A percentile compares a stretch with the other conserved stretches of the same genome.
phyloP scores from a whole-genome alignment of 2,797 vertebrate genomes.

The Cossypha dichroa region DNA sequence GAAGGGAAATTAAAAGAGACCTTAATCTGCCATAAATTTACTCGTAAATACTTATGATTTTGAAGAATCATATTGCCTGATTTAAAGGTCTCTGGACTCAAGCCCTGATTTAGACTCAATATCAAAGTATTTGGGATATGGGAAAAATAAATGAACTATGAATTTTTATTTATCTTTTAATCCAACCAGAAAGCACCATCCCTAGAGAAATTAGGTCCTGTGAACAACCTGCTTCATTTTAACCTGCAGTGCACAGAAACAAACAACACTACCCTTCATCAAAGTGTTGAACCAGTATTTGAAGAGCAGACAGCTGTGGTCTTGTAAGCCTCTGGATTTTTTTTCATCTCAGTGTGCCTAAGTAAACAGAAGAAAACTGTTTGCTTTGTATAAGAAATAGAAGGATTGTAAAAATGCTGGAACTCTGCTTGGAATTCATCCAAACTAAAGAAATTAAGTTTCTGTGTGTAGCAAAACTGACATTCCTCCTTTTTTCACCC shows the following conservation, averaged over 20 bases:
- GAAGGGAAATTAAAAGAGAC: neutral
- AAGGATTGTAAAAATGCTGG: neutral
- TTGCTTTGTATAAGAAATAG: conserved; percentile 12
- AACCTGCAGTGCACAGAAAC: conserved; percentile 41
- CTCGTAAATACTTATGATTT: neutral
- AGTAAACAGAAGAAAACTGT: conserved; percentile 44
- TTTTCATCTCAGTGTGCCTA: conserved; percentile 37
- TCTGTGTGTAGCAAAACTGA: neutral
- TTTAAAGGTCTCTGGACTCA: neutral
- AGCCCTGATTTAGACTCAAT: neutral
- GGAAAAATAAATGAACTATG: neutral
- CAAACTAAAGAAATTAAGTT: conserved; percentile 50
- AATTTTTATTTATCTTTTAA: conserved; percentile 6
- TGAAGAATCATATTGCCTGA: neutral
- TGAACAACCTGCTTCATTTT: conserved; percentile 50
- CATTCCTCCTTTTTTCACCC: neutral
- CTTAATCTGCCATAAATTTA: neutral
- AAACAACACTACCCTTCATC: conserved; percentile 37
- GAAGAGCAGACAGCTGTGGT: conserved; percentile 36
- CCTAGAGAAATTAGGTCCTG: conserved; percentile 43
- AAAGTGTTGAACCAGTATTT: conserved; percentile 34
- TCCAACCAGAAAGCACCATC: neutral
- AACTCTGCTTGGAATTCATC: conserved; percentile 1
- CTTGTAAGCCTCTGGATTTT: conserved; percentile 20
- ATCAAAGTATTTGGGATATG: neutral